phyloP scores from a whole-genome alignment of 2,113 vertebrate genomes.

The Cottus gobio region DNA sequence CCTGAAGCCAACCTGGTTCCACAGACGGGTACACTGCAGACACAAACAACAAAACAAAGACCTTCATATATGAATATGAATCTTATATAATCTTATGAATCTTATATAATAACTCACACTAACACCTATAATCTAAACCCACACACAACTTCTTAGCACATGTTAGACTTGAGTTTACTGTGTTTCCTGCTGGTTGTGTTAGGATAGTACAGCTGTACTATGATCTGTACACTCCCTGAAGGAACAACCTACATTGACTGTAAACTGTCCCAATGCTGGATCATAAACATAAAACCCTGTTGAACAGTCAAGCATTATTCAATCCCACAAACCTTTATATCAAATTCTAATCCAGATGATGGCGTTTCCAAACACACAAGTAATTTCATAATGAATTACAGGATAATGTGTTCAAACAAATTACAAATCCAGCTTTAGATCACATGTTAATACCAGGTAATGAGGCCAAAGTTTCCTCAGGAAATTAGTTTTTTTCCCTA shows the following conservation, averaged over 20 bases:
- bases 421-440: background rate
- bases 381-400: background rate
- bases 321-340: background rate
- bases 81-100: too few species aligned
- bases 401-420: background rate
- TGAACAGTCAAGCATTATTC: background rate
- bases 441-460: background rate
- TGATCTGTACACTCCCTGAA: background rate
- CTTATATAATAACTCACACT: background rate
- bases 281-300: background rate
- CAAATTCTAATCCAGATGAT: too few species aligned
- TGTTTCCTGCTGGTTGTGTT: background rate
- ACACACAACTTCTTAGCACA: background rate
- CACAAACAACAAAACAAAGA: slow-evolving; percentile 39
- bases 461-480: background rate
- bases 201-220: background rate
- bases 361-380: background rate
- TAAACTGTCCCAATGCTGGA: background rate
- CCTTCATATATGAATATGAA: background rate
- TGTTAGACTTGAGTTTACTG: background rate
- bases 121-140: background rate
- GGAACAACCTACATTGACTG: background rate
- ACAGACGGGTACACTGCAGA: slow-evolving; percentile 93
- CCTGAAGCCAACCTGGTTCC: slow-evolving; percentile 98
- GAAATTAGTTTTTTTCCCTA: slow-evolving; percentile 70